Percentiles rank a stretch among this genome's conserved stretches.
Evolutionary conservation across 2,797 vertebrate genomes (phyloP).

Genomic region (Girardinus metallicus): DNA sequence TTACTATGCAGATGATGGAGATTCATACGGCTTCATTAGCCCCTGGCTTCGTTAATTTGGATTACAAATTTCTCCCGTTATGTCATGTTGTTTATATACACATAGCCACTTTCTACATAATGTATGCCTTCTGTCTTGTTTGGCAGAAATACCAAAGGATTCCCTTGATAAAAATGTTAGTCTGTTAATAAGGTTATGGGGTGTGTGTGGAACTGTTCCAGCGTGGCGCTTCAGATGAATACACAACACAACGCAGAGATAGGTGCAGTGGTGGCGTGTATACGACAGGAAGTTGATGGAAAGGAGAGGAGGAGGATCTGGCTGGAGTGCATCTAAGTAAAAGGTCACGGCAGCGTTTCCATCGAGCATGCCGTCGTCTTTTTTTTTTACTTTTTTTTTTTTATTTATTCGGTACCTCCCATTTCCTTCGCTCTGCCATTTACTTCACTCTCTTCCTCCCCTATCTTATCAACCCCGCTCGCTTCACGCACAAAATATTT

Average conservation of each 20-base stretch:
- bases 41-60: neutral
- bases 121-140: neutral
- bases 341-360: conserved; percentile 41
- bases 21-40: neutral
- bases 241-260: neutral
- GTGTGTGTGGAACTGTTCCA: conserved; percentile 24
- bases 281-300: conserved; percentile 18
- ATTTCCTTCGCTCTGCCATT: conserved; percentile 20
- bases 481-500: conserved; percentile 70
- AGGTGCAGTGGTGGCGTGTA: conserved; percentile 23
- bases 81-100: neutral
- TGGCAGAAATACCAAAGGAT: neutral
- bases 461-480: conserved; percentile 56
- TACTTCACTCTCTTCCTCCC: conserved; percentile 18
- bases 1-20: neutral
- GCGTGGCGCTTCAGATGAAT: conserved; percentile 17
- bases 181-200: neutral
- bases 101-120: neutral
- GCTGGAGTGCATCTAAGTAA: conserved; percentile 25
- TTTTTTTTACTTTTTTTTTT: too few relatives aligned
- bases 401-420: neutral
- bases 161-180: neutral
- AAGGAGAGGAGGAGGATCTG: conserved; percentile 31
- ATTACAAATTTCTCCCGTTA: neutral
- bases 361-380: neutral